Evolutionary conservation across 2,113 vertebrate genomes (phyloP), one percentile per base, ranked within the genome.

Genomic region (Ammodytes marinus): DNA sequence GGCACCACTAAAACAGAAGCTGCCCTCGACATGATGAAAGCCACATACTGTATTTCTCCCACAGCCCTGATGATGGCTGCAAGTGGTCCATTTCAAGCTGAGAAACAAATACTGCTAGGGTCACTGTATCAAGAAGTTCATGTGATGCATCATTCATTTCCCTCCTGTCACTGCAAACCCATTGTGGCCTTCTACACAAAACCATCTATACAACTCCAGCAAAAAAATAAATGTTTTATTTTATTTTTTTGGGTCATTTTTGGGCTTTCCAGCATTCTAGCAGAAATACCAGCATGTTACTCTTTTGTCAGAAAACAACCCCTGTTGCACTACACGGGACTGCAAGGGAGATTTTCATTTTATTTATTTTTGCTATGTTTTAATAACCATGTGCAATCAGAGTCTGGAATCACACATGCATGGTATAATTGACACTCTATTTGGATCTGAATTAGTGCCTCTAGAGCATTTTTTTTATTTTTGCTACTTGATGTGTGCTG

Each of bases 101-200:
- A 63, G 83, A 85, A 83, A 79, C 83, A 84, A 89, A 89, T 77
- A 83, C 66, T 76, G 46, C 71, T 17, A 15, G 64, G 87, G 77
- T 78, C 64, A 84, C 58, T 85, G 70, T 87, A 66, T 86, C 85
- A 81, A 80, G 79, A 90, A 93, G 83, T 85, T 89, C 75, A 84
- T 59, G 14, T 63, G 77, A 82, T 61, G 69, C 79, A 72, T 81
- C 82, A 65, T 35, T 86, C 53, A 77, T n/a, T 60, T 66, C 45
- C 63, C 59, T 60, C 43, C 65, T 69, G 73, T 84, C 73, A 77
- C 5, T 10, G 52, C 57, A 57, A 84, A 57, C 68, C 19, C 8
- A n/a, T 61, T 8, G 64, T 4, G 9, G 27, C 47, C 42, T 0
- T 11, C 43, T 27, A 54, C 19, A 57, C 43, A 59, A 58, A 74